Conservation (phyloP, 2,113 vertebrate genomes). For the Typhlomys cinereus region DNA sequence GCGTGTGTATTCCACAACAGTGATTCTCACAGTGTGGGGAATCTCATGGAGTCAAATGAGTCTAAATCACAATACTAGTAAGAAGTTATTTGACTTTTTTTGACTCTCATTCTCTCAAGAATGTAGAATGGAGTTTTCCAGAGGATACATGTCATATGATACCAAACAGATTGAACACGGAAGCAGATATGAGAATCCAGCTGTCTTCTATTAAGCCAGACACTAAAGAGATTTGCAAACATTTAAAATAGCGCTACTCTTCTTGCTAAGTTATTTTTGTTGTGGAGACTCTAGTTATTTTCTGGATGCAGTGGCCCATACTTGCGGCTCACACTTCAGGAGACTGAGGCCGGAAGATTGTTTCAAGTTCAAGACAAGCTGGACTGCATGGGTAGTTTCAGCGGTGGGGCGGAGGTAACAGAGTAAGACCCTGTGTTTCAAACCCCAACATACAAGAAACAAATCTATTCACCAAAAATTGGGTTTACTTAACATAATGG, state of each 20-base stretch:
- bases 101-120: conserved; percentile 47
- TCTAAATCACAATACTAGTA: conserved; percentile 24
- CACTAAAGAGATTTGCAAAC: conserved; percentile 53
- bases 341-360: neutral
- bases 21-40: neutral
- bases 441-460: neutral
- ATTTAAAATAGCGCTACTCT: conserved; percentile 33
- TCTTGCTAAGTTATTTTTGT: conserved; percentile 30
- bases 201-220: conserved; percentile 53
- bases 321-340: neutral
- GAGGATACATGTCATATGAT: conserved; percentile 6
- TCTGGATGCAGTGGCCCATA: neutral
- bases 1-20: conserved; percentile 11
- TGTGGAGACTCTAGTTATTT: conserved; percentile 50
- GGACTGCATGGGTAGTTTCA: neutral
- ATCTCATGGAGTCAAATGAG: neutral
- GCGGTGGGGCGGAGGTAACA: neutral
- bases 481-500: neutral
- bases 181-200: neutral
- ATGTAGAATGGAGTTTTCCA: conserved; percentile 43
- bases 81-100: conserved; percentile 42
- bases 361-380: neutral
- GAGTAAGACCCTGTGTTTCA: neutral
- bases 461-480: conserved; percentile 3
- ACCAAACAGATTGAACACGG: neutral